These are phyloP conservation scores for Saccopteryx bilineata DNA, from an alignment of 2,113 vertebrate species.

Conservation along the genomic window DNA sequence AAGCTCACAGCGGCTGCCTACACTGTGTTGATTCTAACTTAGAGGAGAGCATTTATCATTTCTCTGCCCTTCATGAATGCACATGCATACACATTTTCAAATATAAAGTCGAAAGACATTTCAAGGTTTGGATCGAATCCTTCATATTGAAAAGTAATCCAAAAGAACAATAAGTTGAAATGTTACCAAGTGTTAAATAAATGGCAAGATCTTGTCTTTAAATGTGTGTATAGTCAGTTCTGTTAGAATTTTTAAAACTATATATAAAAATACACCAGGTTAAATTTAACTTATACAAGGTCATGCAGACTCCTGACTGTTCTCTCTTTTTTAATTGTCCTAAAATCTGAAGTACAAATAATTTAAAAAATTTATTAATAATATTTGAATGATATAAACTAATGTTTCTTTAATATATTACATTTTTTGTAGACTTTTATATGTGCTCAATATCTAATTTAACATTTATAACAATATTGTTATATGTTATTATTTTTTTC, in stretches of 20 bases:
- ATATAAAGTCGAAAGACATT: constrained; percentile 47
- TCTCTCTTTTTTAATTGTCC: background rate
- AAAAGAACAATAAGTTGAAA: constrained; percentile 27
- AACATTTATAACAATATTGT: background rate
- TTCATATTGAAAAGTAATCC: background rate
- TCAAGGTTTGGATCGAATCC: background rate
- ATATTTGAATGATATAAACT: background rate
- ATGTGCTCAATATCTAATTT: background rate
- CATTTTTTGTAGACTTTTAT: background rate
- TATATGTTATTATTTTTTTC: background rate
- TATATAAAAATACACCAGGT: background rate
- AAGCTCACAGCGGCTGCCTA: background rate
- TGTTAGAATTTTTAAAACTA: background rate
- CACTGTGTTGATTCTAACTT: background rate
- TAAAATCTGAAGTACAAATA: constrained; percentile 21
- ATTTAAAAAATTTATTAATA: background rate
- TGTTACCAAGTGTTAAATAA: constrained; percentile 3
- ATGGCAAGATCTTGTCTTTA: background rate
- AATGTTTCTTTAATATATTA: background rate
- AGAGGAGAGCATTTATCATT: constrained; percentile 27
- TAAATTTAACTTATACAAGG: background rate
- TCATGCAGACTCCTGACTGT: background rate
- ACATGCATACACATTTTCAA: constrained; percentile 28
- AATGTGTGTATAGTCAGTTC: background rate
- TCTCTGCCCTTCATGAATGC: background rate